Evolutionary conservation across 2,888 invertebrate species (phyloP), one percentile per base, ranked within the genome.

Genomic region (Eupithecia inturbata): DNA sequence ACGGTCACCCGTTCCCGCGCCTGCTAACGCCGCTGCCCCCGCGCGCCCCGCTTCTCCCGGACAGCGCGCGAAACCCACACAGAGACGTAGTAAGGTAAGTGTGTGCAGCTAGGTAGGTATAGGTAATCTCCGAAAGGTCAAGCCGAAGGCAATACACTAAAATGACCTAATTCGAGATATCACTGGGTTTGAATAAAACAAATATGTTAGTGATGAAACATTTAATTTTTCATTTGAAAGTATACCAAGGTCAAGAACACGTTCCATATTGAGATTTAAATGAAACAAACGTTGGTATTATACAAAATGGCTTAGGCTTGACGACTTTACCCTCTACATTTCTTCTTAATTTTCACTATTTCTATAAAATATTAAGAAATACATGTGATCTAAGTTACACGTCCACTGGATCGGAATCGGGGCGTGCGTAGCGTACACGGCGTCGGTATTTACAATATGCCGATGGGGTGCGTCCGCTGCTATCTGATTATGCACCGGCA

Each of bases 181-280:
- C 1, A 9, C 6, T 39, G 31, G 31, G 12, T 12, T n/a, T n/a
- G 4, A 66, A 66, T n/a, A 4, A 66, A 66, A 66, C 22, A 66
- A 39, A 64, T 22, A 66, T 22, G 14, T 69, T 78, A 92, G 90
- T 93, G 94, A 93, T 93, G 93, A 93, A 93, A 94, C 94, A 94
- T 94, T 94, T 94, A 94, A 87, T 94, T 91, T 90, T 92, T 90
- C 94, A 93, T 94, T 94, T 93, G 94, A 94, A 93, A 93, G 92
- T 92, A 92, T 94, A 92, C 91, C 93, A 93, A 92, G 78, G 91
- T 92, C 91, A 91, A 92, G 87, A 89, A 92, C 91, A 92, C 91
- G 90, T 90, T 85, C 90, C 90, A 91, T 93, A 91, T 87, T 92
- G 94, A 94, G 94, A 94, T 94, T 94, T 94, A 93, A 93, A 94